Evolutionary conservation across 2,797 vertebrate genomes (phyloP).

Genomic region (Tapirus indicus): DNA sequence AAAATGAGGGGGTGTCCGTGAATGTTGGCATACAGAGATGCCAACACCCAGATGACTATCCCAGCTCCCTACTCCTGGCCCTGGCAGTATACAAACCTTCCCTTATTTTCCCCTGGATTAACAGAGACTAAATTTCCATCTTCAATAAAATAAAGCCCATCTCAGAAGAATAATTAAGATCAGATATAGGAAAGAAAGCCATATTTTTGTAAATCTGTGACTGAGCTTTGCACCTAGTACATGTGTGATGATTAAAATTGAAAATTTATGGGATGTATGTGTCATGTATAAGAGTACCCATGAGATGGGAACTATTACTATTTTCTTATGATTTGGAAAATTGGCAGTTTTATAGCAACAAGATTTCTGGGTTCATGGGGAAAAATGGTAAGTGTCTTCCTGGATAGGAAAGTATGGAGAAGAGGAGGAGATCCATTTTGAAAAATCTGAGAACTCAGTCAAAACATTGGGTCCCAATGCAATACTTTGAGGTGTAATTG

Average conservation of each 20-base stretch:
- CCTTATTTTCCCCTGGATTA: background rate
- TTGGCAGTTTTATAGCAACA: background rate
- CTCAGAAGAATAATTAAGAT: slow-evolving; percentile 9
- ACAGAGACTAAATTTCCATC: background rate
- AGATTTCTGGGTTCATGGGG: background rate
- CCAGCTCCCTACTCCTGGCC: background rate
- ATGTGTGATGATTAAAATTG: background rate
- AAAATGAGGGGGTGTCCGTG: background rate
- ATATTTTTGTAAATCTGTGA: background rate
- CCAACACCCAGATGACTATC: background rate
- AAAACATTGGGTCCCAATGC: background rate
- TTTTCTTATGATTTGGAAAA: background rate
- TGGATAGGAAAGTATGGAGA: background rate
- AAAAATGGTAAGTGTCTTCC: background rate
- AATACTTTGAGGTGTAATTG: background rate
- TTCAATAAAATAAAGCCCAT: background rate
- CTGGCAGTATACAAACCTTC: background rate
- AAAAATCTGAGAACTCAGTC: background rate
- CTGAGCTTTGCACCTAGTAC: background rate
- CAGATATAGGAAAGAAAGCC: background rate
- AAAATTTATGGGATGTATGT: background rate
- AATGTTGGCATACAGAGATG: background rate
- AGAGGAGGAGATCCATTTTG: background rate
- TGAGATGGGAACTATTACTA: background rate
- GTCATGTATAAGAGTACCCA: background rate